phyloP scores from a whole-genome alignment of 2,888 invertebrate species.

The Dysmachus trigonus region DNA sequence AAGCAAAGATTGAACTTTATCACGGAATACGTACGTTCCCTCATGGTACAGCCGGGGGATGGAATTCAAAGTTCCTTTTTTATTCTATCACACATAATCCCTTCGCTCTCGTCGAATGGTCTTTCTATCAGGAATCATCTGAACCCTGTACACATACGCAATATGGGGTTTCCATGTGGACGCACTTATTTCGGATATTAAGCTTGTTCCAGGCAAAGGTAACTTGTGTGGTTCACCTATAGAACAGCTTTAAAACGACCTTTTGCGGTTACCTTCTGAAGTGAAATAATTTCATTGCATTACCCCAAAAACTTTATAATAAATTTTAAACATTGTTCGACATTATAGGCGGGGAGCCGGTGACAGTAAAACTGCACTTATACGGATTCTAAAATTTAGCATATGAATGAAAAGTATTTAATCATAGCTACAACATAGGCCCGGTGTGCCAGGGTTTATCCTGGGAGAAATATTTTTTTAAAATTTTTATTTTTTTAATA shows the following conservation, averaged over 20 bases:
- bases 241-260: neutral
- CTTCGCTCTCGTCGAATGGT: neutral
- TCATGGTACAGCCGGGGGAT: neutral
- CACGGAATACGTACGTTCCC: neutral
- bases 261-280: neutral
- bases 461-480: no score
- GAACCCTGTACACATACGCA: neutral
- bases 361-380: neutral
- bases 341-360: no score
- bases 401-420: no score
- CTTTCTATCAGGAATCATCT: neutral
- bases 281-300: constrained; percentile 6
- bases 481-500: no score
- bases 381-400: no score
- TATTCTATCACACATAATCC: neutral
- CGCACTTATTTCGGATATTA: neutral
- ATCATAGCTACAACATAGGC: no score
- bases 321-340: neutral
- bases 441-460: no score
- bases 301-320: neutral
- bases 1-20: constrained; percentile 13
- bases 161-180: neutral
- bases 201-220: neutral
- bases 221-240: neutral
- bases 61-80: neutral